Percentiles rank a stretch among this genome's conserved stretches.
Evolutionary conservation across 2,113 vertebrate genomes (phyloP).

Genomic region (Pagrus major): DNA sequence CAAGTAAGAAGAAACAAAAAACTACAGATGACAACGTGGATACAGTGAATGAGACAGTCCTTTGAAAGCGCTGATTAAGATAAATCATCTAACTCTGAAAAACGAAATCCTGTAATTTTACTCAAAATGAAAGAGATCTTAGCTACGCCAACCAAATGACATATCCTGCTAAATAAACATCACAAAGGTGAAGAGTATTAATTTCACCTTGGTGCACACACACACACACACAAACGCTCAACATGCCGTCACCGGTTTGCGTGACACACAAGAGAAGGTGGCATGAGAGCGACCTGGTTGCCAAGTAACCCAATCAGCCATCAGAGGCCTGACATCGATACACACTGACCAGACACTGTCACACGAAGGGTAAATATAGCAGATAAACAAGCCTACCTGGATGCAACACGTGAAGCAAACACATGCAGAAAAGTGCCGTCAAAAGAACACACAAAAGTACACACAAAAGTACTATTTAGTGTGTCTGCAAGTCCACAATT

Average conservation of each 20-base stretch:
- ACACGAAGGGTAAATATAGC: conserved; percentile 14
- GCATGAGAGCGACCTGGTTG: conserved; percentile 37
- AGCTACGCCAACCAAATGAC: conserved; percentile 11
- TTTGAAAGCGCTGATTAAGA: conserved; percentile 29
- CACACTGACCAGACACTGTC: conserved; percentile 6
- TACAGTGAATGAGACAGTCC: neutral
- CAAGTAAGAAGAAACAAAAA: neutral
- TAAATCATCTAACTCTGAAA: neutral
- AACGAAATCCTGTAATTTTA: conserved; percentile 50
- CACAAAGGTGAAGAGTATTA: neutral
- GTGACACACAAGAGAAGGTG: conserved; percentile 27
- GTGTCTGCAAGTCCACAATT: neutral
- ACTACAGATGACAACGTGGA: neutral
- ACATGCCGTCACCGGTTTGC: neutral
- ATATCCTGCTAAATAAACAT: conserved; percentile 31
- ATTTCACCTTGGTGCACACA: conserved; percentile 13
- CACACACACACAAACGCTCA: conserved; percentile 1
- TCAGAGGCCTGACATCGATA: conserved; percentile 44
- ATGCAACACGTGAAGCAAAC: neutral
- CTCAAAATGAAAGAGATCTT: neutral
- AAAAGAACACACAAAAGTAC: conserved; percentile 8
- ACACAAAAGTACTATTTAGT: conserved; percentile 11
- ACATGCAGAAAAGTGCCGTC: too few species aligned
- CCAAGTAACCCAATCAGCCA: conserved; percentile 58
- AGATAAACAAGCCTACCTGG: conserved; percentile 16